Evolutionary conservation across 2,797 vertebrate genomes (phyloP).

Genomic region (Esox masquinongy): DNA sequence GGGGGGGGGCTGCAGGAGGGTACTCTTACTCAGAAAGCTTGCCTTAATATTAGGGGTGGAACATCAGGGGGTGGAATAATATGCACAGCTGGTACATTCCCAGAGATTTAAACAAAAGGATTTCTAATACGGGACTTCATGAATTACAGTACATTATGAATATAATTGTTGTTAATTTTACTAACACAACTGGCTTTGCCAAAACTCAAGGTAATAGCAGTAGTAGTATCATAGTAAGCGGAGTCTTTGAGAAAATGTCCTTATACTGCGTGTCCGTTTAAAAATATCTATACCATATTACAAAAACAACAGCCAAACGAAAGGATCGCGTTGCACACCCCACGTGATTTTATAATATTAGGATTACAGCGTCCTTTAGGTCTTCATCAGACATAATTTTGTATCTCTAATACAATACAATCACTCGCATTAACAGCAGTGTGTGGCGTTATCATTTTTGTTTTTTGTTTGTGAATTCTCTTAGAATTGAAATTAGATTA

Average conservation of each 20-base stretch:
- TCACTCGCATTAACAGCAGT: too few relatives aligned
- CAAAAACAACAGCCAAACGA: not conserved
- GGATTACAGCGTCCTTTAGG: too few relatives aligned
- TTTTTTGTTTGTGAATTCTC: too few relatives aligned
- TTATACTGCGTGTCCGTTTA: not conserved
- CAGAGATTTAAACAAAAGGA: slow-evolving; percentile 39
- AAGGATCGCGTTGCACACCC: too few relatives aligned
- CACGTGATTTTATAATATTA: too few relatives aligned
- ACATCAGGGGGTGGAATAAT: slow-evolving; percentile 9
- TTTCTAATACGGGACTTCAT: slow-evolving; percentile 21
- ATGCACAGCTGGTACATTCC: slow-evolving; percentile 47
- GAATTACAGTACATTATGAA: not conserved
- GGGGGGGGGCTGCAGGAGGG: not conserved
- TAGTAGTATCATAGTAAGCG: not conserved
- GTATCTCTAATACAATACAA: too few relatives aligned
- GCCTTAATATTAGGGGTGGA: slow-evolving; percentile 1
- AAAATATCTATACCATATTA: not conserved
- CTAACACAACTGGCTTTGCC: not conserved
- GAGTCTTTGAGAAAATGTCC: not conserved
- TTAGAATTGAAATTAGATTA: too few relatives aligned
- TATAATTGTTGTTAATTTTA: not conserved
- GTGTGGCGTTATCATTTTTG: too few relatives aligned
- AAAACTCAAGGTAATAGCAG: slow-evolving; percentile 4
- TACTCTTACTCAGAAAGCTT: not conserved
- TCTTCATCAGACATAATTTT: too few relatives aligned